phyloP scores from a whole-genome alignment of 2,113 vertebrate genomes.

The Hypocryptadius cinnamomeus region DNA sequence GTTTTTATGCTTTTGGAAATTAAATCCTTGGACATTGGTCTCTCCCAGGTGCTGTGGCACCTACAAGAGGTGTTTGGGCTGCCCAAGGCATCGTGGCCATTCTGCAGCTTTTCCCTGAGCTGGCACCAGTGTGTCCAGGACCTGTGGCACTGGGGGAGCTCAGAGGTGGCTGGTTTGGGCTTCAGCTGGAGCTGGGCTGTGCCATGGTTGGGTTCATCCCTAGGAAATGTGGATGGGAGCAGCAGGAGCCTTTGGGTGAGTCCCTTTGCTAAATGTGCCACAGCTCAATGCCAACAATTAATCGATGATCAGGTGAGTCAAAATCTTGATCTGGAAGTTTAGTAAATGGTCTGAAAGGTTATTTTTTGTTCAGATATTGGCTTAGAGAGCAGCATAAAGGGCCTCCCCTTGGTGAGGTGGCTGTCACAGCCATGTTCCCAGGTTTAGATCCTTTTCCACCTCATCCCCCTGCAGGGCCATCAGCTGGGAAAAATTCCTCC shows the following conservation, averaged over 20 bases:
- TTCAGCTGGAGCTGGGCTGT: background rate
- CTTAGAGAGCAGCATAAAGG: no score
- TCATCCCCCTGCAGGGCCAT: background rate
- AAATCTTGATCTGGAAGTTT: background rate
- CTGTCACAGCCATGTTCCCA: no score
- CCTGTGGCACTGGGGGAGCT: background rate
- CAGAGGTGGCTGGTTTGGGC: background rate
- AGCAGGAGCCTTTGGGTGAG: background rate
- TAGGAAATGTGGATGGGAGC: background rate
- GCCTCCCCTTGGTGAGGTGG: background rate
- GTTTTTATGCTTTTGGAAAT: background rate
- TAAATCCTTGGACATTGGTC: background rate
- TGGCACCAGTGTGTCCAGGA: background rate
- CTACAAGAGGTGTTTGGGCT: background rate
- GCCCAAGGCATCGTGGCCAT: rapidly evolving
- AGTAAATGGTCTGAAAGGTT: background rate
- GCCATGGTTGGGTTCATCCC: rapidly evolving
- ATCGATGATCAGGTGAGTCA: background rate
- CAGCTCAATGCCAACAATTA: no score
- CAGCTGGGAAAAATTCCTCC: background rate
- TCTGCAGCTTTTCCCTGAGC: background rate
- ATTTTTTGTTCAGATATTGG: rapidly evolving
- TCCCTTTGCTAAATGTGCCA: background rate
- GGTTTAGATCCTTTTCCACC: background rate
- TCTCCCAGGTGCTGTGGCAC: background rate